Evolutionary conservation across 2,797 vertebrate genomes (phyloP), one percentile per base, ranked within the genome.

Genomic region (Anomalospiza imberbis): DNA sequence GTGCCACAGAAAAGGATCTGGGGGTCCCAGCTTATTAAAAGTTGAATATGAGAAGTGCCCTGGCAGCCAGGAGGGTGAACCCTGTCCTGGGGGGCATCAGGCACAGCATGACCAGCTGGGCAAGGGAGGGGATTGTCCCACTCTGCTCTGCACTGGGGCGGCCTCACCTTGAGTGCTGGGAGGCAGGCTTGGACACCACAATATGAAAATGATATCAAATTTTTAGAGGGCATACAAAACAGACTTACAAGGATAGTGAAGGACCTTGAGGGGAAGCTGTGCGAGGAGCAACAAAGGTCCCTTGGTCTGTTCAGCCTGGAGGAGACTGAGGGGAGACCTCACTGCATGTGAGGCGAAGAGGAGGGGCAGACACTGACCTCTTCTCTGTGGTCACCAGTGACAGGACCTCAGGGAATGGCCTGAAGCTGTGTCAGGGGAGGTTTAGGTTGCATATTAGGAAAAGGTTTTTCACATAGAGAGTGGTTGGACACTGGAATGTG

Each of bases 21-120:
- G 12, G 6, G 7, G 4, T 48, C 17, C 48, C 20, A 3, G 25
- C 5, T 6, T 2, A 26, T 47, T 14, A 1, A 9, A 54, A 55
- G 12, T 4, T 34, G 34, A 55, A 10, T 0, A 17, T 18, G 31
- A 42, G 31, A 34, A 47, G 29, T 61, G 17, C 25, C 55, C 34
- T 40, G 48, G 29, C 6, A 70, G 20, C 31, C 65, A 31, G 83
- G 13, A 40, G 73, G 6, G n/a, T 2, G n/a, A 47, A 2, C 1
- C 1, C 2, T 29, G n/a, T 31, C 55, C 47, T 18, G 25, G 13
- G 6, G 19, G 4, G 1, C 20, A 68, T 47, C 83, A 34, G 40
- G 24, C 3, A 1, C 55, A 53, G n/a, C 54, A 68, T 4, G 0
- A 0, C 6, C 38, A 53, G 20, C 17, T 0, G 0, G 40, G 20